phyloP scores from a whole-genome alignment of 2,113 vertebrate genomes.

The Oncorhynchus nerka region DNA sequence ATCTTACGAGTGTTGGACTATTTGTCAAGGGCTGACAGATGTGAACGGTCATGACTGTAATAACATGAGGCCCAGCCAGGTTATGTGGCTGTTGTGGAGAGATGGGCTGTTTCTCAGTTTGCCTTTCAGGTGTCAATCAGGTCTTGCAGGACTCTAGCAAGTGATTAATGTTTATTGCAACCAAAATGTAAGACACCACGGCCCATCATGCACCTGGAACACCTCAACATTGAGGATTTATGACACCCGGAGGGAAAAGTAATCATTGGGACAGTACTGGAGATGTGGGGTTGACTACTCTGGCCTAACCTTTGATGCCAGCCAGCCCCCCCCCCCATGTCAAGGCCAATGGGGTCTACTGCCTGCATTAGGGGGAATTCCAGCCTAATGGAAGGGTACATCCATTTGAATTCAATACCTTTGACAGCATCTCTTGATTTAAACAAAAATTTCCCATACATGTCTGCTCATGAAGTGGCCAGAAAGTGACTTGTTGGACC shows the following conservation, averaged over 20 bases:
- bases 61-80: not conserved
- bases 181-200: conserved; percentile 6
- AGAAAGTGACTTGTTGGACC: too few relatives aligned
- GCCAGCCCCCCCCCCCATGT: conserved; percentile 32
- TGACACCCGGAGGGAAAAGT: conserved; percentile 48
- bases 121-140: conserved; percentile 11
- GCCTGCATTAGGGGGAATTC: conserved; percentile 58
- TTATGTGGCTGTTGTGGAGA: conserved; percentile 20
- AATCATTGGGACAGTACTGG: conserved; percentile 45
- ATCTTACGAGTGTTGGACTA: not conserved
- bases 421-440: too few relatives aligned
- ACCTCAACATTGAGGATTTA: conserved; percentile 45
- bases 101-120: not conserved
- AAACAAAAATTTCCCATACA: not conserved
- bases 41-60: conserved; percentile 5
- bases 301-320: conserved; percentile 52
- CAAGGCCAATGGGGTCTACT: conserved; percentile 33
- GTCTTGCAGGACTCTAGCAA: not conserved
- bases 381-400: conserved; percentile 51
- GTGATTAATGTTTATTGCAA: not conserved
- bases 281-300: conserved; percentile 40
- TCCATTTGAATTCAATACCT: not conserved
- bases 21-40: conserved; percentile 9
- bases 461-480: too few relatives aligned
- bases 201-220: conserved; percentile 30